Base-by-base conservation (phyloP, 2,113 vertebrate species). In the Heliornis fulica region DNA sequence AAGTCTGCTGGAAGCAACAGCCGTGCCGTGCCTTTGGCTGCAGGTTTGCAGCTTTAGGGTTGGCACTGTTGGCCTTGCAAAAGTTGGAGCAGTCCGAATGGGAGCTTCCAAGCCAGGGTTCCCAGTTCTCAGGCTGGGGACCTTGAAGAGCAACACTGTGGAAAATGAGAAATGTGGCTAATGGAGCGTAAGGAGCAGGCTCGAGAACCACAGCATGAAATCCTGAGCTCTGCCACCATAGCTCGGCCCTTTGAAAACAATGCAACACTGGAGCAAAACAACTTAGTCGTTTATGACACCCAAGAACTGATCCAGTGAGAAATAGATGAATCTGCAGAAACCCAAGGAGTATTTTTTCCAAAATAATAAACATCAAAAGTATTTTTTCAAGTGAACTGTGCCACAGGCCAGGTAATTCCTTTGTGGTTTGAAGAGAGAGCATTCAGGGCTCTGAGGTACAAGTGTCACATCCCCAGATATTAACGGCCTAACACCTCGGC, bases 31-130 rank as follows among this genome's bases (percentile, higher is more conserved):
- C 4, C 8, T 50, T 5, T 21, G 53, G 77, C 34, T n/a, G 63
- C 2, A 3, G 25, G 10, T 53, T 18, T 7, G 45, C 31, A 7
- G 8, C 36, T 15, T 31, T 13, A 9, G 31, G 48, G 2, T 13
- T 51, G 87, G 34, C 9, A 3, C 34, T 9, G 32, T 4, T 7
- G 50, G 45, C 72, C 29, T 26, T 18, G 54, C 0, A 1, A n/a
- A 11, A 36, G 69, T 43, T 0, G 0, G 20, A 4, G 15, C 1
- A 16, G 5, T 11, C n/a, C 1, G 1, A 50, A 15, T 3, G 3
- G 65, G 17, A 76, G 29, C 16, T 60, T 8, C 23, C 69, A 31
- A 23, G 25, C 26, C n/a, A 25, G 14, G 51, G 17, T 32, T 17
- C 7, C 26, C 34, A 15, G 7, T 9, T 7, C 53, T 11, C 53